A percentile compares a stretch with the other conserved stretches of the same genome.
Evolutionary conservation across 2,888 invertebrate genomes (phyloP).

Genomic region (Parapristionchus giblindavisi): DNA sequence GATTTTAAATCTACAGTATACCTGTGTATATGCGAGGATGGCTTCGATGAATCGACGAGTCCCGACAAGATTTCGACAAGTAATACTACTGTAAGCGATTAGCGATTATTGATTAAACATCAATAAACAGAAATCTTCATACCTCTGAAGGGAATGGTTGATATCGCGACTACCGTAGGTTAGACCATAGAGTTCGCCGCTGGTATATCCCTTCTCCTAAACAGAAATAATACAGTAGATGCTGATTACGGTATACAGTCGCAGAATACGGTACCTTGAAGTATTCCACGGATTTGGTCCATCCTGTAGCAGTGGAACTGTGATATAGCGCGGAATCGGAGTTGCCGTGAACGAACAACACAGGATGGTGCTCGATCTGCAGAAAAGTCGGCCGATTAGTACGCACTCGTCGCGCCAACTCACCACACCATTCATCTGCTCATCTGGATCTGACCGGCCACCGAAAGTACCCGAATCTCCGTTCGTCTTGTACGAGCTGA

Average conservation of each 20-base stretch:
- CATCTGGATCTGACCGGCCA: neutral
- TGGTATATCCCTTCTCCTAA: constrained; percentile 49
- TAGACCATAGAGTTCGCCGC: constrained; percentile 60
- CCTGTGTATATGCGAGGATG: constrained; percentile 53
- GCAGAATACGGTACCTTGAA: constrained; percentile 27
- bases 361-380: constrained; percentile 54
- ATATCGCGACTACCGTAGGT: constrained; percentile 63
- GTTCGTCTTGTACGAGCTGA: constrained; percentile 16
- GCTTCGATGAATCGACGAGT: constrained; percentile 51
- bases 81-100: neutral
- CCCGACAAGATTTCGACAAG: constrained; percentile 35
- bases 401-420: too few relatives aligned
- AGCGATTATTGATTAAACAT: neutral
- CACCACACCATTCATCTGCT: too few relatives aligned
- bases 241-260: neutral
- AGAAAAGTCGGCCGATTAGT: neutral
- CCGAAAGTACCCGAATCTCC: constrained; percentile 17
- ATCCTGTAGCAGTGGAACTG: constrained; percentile 52
- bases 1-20: neutral
- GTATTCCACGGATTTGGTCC: constrained; percentile 47
- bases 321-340: constrained; percentile 62
- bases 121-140: neutral
- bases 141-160: constrained; percentile 48
- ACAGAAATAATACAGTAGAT: neutral
- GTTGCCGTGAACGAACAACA: constrained; percentile 66